Conservation (phyloP, 35 echinoderm and acorn worm species). For the Heliocidaris erythrogramma region DNA sequence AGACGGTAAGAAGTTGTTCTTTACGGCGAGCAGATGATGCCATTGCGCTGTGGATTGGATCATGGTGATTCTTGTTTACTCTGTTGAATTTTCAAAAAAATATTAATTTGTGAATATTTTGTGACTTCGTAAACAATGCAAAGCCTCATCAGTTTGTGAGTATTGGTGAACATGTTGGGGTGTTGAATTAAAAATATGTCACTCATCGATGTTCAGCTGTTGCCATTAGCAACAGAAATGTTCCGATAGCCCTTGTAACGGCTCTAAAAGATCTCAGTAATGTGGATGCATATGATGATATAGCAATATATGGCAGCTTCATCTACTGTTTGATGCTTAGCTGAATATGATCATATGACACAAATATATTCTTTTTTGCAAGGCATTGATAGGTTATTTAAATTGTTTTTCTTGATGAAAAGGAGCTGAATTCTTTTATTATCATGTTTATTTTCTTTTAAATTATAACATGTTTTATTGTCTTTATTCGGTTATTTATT, state of each 20-base stretch:
- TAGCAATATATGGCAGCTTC: neutral
- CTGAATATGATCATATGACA: neutral
- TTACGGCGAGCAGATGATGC: neutral
- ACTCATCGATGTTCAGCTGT: neutral
- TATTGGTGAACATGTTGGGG: neutral
- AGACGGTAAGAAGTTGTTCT: neutral
- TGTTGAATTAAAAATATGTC: neutral
- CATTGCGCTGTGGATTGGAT: neutral
- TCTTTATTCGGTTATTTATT: neutral
- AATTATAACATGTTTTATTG: neutral
- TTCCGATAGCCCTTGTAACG: neutral
- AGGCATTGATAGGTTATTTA: slow-evolving; percentile 6
- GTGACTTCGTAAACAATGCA: neutral
- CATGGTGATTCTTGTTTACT: neutral
- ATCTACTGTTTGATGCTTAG: neutral
- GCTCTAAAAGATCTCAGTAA: neutral
- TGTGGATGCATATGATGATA: neutral
- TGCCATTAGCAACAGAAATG: neutral
- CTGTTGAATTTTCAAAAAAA: neutral
- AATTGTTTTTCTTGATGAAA: neutral
- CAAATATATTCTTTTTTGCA: slow-evolving; percentile 27
- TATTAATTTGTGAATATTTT: neutral
- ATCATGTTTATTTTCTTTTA: neutral
- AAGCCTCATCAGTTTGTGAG: neutral
- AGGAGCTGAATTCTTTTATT: slow-evolving; percentile 12